Percentiles rank a stretch among this genome's conserved stretches.
Conservation (phyloP, 2,797 vertebrate genomes). For the Fringilla coelebs region DNA sequence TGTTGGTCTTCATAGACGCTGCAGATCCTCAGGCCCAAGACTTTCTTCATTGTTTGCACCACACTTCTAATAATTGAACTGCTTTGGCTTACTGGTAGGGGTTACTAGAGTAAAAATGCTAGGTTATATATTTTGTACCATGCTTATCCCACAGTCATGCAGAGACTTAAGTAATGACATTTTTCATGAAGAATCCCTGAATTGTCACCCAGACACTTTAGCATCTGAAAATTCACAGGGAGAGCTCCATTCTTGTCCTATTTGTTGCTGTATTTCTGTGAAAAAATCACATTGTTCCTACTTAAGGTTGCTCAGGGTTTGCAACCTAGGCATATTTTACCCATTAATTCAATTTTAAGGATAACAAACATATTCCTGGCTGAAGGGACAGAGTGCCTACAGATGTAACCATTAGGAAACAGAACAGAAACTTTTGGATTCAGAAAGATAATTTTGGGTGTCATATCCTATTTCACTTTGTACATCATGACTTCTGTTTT, state of each 20-base stretch:
- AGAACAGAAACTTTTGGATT: background rate
- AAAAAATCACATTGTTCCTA: background rate
- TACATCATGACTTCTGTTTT: background rate
- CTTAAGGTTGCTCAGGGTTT: background rate
- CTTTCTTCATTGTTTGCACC: background rate
- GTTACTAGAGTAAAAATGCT: background rate
- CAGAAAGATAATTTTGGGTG: background rate
- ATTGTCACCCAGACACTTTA: background rate
- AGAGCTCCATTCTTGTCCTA: background rate
- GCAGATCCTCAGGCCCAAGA: background rate
- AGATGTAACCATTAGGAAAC: background rate
- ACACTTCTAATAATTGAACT: background rate
- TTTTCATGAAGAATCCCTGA: background rate
- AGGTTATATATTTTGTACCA: background rate
- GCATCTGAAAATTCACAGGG: background rate
- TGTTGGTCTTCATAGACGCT: background rate
- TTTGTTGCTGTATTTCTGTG: background rate
- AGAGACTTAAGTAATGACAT: background rate
- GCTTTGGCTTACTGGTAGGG: background rate
- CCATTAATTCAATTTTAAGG: background rate
- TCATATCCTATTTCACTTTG: background rate
- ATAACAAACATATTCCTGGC: background rate
- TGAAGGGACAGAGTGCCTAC: background rate
- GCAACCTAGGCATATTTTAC: background rate
- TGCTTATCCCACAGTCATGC: background rate